A percentile compares a stretch with the other conserved stretches of the same genome.
Evolutionary conservation across 2,888 invertebrate species (phyloP).

Genomic region (Oasisia sp.): DNA sequence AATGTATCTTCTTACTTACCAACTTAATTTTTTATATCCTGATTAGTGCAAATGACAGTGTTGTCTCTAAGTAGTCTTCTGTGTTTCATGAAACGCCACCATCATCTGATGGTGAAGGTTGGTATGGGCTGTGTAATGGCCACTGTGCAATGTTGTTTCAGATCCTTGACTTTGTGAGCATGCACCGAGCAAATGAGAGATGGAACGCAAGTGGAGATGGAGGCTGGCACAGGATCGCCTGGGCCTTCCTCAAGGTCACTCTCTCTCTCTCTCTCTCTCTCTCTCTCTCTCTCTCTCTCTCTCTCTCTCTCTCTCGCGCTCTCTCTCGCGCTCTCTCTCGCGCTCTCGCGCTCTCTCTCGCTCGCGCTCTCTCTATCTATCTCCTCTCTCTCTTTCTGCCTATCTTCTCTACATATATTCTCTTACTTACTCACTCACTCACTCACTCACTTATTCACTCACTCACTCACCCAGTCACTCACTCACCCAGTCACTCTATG

Average conservation of each 20-base stretch:
- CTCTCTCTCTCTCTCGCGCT: too few relatives aligned
- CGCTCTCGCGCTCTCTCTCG: too few relatives aligned
- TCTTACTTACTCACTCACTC: too few relatives aligned
- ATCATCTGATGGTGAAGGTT: not conserved
- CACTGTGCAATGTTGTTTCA: constrained; percentile 40
- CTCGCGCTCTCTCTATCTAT: too few relatives aligned
- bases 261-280: not conserved
- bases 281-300: too few relatives aligned
- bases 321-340: too few relatives aligned
- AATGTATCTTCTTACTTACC: not conserved
- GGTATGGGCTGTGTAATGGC: not conserved
- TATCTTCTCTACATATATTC: too few relatives aligned
- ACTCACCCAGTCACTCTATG: too few relatives aligned
- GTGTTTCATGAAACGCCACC: not conserved
- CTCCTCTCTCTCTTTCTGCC: too few relatives aligned
- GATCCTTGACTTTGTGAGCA: constrained; percentile 69
- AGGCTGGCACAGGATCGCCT: constrained; percentile 76
- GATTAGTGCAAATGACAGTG: not conserved
- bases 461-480: too few relatives aligned
- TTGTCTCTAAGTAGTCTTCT: constrained; percentile 4
- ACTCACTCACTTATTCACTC: too few relatives aligned
- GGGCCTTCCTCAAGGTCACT: constrained; percentile 75
- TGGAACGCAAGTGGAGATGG: constrained; percentile 54
- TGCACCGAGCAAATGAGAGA: constrained; percentile 59
- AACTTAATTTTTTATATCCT: not conserved